phyloP scores from a whole-genome alignment of 2,888 invertebrate species.

The Zygogramma bicolorata region DNA sequence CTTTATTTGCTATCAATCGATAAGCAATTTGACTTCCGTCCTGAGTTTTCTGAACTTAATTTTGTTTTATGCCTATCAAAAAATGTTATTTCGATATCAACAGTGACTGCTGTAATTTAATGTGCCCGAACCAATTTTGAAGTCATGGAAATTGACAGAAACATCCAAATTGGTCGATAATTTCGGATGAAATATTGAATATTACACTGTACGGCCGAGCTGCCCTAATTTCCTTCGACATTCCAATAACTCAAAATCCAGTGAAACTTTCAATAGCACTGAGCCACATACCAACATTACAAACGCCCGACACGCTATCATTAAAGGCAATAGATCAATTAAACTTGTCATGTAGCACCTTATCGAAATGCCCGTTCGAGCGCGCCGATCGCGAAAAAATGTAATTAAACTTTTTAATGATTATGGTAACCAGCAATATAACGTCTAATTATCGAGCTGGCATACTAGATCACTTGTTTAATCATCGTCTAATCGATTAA shows the following conservation, averaged over 20 bases:
- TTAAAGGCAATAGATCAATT: conserved; percentile 41
- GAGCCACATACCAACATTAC: neutral
- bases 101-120: too few species aligned
- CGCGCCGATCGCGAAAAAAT: conserved; percentile 28
- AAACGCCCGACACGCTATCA: conserved; percentile 27
- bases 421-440: conserved; percentile 38
- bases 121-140: neutral
- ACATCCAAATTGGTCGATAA: neutral
- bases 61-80: too few species aligned
- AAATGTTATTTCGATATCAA: too few species aligned
- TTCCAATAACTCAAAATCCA: conserved; percentile 11
- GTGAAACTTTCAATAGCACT: neutral
- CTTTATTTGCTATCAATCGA: too few species aligned
- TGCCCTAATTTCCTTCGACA: neutral
- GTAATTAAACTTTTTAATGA: conserved; percentile 39
- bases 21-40: too few species aligned
- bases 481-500: conserved; percentile 50
- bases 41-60: too few species aligned
- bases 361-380: conserved; percentile 29
- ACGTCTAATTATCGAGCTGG: conserved; percentile 38
- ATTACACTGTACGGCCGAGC: neutral
- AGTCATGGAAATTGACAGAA: neutral
- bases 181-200: neutral
- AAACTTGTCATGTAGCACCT: conserved; percentile 39
- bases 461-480: conserved; percentile 40